Conservation (phyloP, 1,140 invertebrate species). For the Drosophila azteca region DNA sequence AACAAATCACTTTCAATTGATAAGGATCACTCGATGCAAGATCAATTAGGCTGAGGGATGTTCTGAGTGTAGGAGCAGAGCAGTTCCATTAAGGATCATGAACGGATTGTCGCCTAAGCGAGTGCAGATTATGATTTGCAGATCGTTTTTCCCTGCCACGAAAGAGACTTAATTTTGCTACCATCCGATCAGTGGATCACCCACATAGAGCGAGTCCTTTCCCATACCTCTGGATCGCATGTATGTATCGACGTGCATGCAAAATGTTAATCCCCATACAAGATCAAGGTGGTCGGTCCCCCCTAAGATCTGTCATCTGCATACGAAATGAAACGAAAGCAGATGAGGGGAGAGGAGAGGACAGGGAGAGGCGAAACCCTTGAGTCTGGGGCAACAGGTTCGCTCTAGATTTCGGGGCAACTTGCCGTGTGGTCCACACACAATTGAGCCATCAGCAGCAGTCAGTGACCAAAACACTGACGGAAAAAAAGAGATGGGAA, state of each 20-base stretch:
- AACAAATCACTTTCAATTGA: constrained; percentile 69
- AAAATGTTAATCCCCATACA: constrained; percentile 26
- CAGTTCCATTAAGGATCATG: too few relatives aligned
- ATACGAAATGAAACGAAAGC: constrained; percentile 17
- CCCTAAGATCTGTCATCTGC: constrained; percentile 41
- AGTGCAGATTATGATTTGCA: too few relatives aligned
- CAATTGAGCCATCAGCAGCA: constrained; percentile 73
- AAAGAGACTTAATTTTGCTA: too few relatives aligned
- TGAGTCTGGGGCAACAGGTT: constrained; percentile 40
- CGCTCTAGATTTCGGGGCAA: constrained; percentile 72
- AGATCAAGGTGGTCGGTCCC: constrained; percentile 55
- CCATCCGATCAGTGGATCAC: too few relatives aligned
- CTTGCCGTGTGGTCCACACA: constrained; percentile 63
- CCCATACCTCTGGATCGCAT: constrained; percentile 7
- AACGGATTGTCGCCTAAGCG: constrained; percentile 4
- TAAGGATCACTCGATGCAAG: constrained; percentile 38
- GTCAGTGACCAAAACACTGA: constrained; percentile 44
- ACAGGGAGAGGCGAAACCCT: constrained; percentile 30
- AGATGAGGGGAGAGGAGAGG: too few relatives aligned
- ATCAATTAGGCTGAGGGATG: neutral
- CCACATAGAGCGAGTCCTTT: constrained; percentile 8
- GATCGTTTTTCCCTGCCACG: too few relatives aligned
- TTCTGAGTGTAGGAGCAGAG: too few relatives aligned
- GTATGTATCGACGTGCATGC: constrained; percentile 13
- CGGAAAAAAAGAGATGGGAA: constrained; percentile 9